phyloP scores from a whole-genome alignment of 2,113 vertebrate genomes.

The Hyperopisus bebe region DNA sequence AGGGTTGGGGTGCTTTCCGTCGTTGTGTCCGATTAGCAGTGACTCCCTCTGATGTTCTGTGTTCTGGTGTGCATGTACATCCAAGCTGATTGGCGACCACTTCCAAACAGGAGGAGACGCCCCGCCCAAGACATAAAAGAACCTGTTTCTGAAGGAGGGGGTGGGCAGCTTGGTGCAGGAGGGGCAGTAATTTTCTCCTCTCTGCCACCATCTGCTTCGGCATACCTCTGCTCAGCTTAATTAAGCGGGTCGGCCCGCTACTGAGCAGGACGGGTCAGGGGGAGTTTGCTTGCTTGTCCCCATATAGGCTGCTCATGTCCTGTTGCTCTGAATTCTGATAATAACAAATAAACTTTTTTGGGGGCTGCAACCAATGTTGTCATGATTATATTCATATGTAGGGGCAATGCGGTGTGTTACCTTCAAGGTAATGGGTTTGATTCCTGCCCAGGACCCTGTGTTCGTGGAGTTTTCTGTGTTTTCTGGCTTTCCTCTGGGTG shows the following conservation, averaged over 20 bases:
- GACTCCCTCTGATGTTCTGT: neutral
- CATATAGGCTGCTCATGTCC: neutral
- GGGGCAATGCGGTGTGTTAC: neutral
- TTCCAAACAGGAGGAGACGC: neutral
- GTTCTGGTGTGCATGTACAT: neutral
- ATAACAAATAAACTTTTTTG: neutral
- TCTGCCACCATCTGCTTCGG: constrained; percentile 43
- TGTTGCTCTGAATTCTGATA: neutral
- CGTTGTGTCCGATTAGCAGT: neutral
- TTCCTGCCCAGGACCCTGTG: neutral
- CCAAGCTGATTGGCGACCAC: neutral
- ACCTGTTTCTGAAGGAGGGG: constrained; percentile 20
- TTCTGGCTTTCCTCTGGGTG: neutral
- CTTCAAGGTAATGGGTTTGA: neutral
- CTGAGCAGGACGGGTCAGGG: neutral
- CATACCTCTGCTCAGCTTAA: constrained; percentile 40
- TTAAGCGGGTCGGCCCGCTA: constrained; percentile 40
- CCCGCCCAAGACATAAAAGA: too few relatives aligned
- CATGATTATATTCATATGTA: neutral
- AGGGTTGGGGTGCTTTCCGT: neutral
- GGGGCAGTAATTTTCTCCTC: constrained; percentile 5
- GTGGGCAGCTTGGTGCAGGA: neutral
- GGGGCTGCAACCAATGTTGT: neutral
- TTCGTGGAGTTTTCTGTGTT: neutral
- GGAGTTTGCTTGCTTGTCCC: neutral